Conservation (phyloP, 2,113 vertebrate genomes). For the Callipepla californica region DNA sequence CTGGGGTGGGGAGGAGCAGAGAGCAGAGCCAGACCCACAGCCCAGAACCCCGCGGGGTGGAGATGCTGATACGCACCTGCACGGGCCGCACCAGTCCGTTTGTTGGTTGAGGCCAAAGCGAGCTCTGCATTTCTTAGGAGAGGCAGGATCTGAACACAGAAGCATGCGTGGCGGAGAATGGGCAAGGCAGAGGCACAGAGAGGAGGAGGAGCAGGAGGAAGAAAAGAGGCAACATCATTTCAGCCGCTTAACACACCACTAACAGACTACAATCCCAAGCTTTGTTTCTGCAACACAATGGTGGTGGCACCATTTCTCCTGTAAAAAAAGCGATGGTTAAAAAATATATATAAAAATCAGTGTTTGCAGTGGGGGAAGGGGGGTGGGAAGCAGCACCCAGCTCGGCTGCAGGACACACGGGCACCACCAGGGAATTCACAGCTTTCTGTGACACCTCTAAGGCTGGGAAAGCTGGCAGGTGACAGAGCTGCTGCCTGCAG, state of each 20-base stretch:
- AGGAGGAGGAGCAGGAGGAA: constrained; percentile 71
- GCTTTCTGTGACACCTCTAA: background rate
- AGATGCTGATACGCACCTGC: constrained; percentile 93
- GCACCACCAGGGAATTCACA: background rate
- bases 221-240: constrained; percentile 76
- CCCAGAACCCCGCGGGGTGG: constrained; percentile 43
- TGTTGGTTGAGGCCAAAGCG: constrained; percentile 99
- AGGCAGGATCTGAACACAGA: constrained; percentile 95
- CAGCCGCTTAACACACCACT: constrained; percentile 62
- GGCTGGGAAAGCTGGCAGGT: background rate
- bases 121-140: constrained; percentile 99
- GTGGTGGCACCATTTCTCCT: background rate
- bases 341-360: background rate
- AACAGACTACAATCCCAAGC: constrained; percentile 8
- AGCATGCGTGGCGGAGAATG: constrained; percentile 84
- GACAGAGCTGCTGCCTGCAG: background rate
- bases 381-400: background rate
- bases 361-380: background rate
- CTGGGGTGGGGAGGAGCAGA: background rate
- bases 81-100: constrained; percentile 99
- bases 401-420: background rate
- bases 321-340: constrained; percentile 43
- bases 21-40: background rate
- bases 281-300: background rate
- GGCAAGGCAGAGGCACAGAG: constrained; percentile 79